Conservation (phyloP, 2,113 vertebrate genomes). For the Passer montanus region DNA sequence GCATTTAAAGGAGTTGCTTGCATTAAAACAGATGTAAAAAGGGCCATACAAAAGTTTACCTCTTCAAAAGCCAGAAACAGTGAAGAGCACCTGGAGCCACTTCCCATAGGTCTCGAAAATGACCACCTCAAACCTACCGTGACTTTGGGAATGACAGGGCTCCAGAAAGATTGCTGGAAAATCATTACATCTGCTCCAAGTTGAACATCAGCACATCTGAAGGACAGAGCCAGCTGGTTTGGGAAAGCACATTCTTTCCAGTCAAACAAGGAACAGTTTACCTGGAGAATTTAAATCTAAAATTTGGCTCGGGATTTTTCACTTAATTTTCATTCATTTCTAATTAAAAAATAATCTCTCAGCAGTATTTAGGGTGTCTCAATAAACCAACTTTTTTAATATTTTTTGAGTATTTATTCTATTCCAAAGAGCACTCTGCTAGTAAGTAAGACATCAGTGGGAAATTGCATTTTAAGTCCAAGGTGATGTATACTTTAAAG, state of each 20-base stretch:
- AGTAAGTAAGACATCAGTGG: not conserved
- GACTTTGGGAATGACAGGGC: not conserved
- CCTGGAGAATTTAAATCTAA: not conserved
- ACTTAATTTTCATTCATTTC: not conserved
- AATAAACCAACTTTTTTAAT: not conserved
- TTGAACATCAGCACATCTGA: not conserved
- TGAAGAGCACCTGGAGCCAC: not conserved
- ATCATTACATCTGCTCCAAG: not conserved
- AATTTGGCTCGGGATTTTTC: not conserved
- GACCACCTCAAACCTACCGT: not conserved
- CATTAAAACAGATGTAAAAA: not conserved
- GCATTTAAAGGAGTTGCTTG: not conserved
- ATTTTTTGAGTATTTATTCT: not conserved
- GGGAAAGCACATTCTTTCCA: not conserved
- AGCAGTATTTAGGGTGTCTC: not conserved
- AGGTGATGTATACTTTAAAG: not conserved
- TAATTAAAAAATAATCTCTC: not conserved
- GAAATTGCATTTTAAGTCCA: not conserved
- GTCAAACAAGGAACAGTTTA: not conserved
- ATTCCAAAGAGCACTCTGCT: not conserved
- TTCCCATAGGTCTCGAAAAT: not conserved
- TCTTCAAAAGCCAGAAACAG: not conserved
- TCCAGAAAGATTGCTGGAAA: not conserved
- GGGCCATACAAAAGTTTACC: fast-evolving
- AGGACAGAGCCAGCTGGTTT: not conserved